Evolutionary conservation across 2,797 vertebrate genomes (phyloP).

Genomic region (Pseudochirops corinnae): DNA sequence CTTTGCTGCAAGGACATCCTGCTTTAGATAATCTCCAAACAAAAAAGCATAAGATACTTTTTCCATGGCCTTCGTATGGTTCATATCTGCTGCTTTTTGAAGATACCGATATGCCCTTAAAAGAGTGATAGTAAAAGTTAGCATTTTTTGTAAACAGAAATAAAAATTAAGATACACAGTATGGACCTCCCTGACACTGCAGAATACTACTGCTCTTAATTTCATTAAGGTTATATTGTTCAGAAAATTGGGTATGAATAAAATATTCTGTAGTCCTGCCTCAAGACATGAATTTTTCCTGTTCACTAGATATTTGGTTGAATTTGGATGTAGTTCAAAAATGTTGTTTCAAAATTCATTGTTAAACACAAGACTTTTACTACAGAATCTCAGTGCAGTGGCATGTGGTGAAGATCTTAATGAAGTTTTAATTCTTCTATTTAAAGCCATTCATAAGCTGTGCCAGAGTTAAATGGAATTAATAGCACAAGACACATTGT

Average conservation of each 20-base stretch:
- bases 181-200: slow-evolving; percentile 30
- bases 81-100: slow-evolving; percentile 92
- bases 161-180: slow-evolving; percentile 38
- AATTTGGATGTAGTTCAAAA: not conserved
- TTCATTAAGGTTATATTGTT: slow-evolving; percentile 24
- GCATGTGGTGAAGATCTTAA: not conserved
- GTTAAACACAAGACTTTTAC: slow-evolving; percentile 36
- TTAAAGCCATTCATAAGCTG: slow-evolving; percentile 21
- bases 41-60: slow-evolving; percentile 96
- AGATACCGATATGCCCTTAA: slow-evolving; percentile 94
- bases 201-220: slow-evolving; percentile 38
- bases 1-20: slow-evolving; percentile 92
- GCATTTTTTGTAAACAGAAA: slow-evolving; percentile 6
- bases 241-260: not conserved
- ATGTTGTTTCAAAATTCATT: not conserved
- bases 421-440: slow-evolving; percentile 34
- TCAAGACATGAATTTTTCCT: not conserved
- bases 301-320: slow-evolving; percentile 6
- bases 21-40: slow-evolving; percentile 95
- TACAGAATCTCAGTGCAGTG: slow-evolving; percentile 26
- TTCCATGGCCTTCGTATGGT: slow-evolving; percentile 95
- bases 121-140: slow-evolving; percentile 65
- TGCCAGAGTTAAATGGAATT: slow-evolving; percentile 48
- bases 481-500: slow-evolving; percentile 28
- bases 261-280: slow-evolving; percentile 34